Evolutionary conservation across 2,888 invertebrate genomes (phyloP).

Genomic region (Abscondita cerata): DNA sequence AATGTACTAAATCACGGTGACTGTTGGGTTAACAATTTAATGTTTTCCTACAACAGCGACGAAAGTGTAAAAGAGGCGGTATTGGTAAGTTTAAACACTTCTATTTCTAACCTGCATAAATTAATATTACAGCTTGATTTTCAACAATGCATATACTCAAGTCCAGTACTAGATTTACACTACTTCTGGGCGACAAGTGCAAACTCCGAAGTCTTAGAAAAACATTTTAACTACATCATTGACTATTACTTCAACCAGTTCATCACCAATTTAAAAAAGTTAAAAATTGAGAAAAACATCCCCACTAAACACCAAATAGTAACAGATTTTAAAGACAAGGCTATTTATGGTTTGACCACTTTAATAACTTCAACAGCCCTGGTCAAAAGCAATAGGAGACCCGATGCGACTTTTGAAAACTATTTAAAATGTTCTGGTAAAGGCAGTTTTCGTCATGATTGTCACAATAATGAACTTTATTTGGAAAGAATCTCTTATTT

Average conservation of each 20-base stretch:
- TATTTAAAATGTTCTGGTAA: too few species aligned
- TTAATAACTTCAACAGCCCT: too few species aligned
- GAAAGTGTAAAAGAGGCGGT: constrained; percentile 53
- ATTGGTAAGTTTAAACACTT: constrained; percentile 34
- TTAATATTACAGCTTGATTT: constrained; percentile 60
- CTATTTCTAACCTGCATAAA: constrained; percentile 39
- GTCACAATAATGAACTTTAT: too few species aligned
- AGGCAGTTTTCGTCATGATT: too few species aligned
- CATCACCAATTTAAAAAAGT: too few species aligned
- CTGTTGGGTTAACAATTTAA: constrained; percentile 62
- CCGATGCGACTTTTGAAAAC: too few species aligned
- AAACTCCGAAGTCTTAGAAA: constrained; percentile 46
- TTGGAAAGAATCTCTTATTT: too few species aligned
- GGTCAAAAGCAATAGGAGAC: too few species aligned
- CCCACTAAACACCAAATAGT: too few species aligned
- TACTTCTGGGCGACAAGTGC: constrained; percentile 59
- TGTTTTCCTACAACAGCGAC: constrained; percentile 58
- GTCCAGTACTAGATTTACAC: constrained; percentile 59
- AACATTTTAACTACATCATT: constrained; percentile 47
- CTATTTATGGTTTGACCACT: too few species aligned
- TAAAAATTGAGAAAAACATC: too few species aligned
- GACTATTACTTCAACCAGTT: constrained; percentile 52
- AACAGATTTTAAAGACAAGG: too few species aligned
- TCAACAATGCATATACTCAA: constrained; percentile 56
- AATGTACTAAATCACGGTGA: constrained; percentile 63